Conservation (phyloP, 1,140 invertebrate genomes). For the Cyrtorhinus lividipennis region DNA sequence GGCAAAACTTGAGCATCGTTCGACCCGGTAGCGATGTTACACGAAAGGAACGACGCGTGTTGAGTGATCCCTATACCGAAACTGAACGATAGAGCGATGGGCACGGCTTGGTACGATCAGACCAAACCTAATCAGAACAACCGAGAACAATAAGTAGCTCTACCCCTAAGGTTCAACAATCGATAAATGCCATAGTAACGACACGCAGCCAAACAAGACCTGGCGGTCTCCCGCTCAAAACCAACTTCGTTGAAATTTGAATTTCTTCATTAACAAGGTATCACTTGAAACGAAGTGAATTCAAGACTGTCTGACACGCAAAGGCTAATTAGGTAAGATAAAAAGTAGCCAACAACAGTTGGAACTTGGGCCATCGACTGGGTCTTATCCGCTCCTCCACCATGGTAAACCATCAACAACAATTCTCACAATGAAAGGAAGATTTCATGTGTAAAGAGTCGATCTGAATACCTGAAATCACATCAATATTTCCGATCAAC, state of each 20-base stretch:
- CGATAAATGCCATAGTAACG: neutral
- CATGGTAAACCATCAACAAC: neutral
- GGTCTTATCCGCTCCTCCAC: neutral
- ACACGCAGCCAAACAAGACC: neutral
- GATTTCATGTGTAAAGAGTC: no score
- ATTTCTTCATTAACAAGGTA: neutral
- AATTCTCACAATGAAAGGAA: no score
- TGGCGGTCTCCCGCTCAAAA: neutral
- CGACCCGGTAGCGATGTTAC: neutral
- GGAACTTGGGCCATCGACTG: no score
- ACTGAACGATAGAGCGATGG: neutral
- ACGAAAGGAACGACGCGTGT: conserved; percentile 4
- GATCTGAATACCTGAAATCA: no score
- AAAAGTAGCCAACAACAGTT: no score
- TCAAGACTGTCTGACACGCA: neutral
- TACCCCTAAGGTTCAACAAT: neutral
- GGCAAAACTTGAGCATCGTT: neutral
- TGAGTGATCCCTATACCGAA: neutral
- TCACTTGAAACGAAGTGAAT: neutral
- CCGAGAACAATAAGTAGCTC: neutral
- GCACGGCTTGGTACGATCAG: conserved; percentile 1
- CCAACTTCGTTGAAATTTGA: neutral
- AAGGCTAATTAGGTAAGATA: neutral
- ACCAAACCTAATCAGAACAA: conserved; percentile 6
- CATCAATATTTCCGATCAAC: no score